These are phyloP conservation scores for Eurois occulta DNA, from an alignment of 2,888 invertebrate species.

Conservation along the genomic window DNA sequence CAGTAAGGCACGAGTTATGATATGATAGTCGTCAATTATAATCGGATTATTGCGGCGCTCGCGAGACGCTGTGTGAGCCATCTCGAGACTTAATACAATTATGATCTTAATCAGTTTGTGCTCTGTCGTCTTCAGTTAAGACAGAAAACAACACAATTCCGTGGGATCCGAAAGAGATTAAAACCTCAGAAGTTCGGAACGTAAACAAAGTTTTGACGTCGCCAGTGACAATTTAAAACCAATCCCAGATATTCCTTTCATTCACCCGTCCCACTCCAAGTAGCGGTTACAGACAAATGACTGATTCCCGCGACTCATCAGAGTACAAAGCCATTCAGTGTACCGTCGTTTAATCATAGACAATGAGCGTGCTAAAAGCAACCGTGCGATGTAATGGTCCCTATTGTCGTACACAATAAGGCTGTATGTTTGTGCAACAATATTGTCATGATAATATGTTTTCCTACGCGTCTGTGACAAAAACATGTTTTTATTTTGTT, in stretches of 20 bases:
- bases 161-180: constrained; percentile 9
- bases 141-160: constrained; percentile 25
- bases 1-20: constrained; percentile 9
- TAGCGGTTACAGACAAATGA: constrained; percentile 46
- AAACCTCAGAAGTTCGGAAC: constrained; percentile 4
- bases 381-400: constrained; percentile 56
- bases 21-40: constrained; percentile 33
- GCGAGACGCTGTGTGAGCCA: constrained; percentile 31
- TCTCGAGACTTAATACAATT: constrained; percentile 50
- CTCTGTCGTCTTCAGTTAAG: constrained; percentile 25
- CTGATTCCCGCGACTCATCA: constrained; percentile 50
- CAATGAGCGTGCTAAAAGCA: constrained; percentile 66
- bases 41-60: constrained; percentile 39
- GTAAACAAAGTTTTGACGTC: constrained; percentile 8
- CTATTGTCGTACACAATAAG: constrained; percentile 61
- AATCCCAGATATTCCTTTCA: constrained; percentile 20
- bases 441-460: constrained; percentile 59
- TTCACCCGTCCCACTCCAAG: constrained; percentile 8
- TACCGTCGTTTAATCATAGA: constrained; percentile 65
- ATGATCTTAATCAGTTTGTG: constrained; percentile 57
- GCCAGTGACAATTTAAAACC: constrained; percentile 11
- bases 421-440: constrained; percentile 60
- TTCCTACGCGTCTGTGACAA: constrained; percentile 23
- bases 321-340: constrained; percentile 58
- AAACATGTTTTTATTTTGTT: constrained; percentile 41